Base-by-base conservation (phyloP, 2,888 invertebrate genomes). In the Mythimna lalbum region DNA sequence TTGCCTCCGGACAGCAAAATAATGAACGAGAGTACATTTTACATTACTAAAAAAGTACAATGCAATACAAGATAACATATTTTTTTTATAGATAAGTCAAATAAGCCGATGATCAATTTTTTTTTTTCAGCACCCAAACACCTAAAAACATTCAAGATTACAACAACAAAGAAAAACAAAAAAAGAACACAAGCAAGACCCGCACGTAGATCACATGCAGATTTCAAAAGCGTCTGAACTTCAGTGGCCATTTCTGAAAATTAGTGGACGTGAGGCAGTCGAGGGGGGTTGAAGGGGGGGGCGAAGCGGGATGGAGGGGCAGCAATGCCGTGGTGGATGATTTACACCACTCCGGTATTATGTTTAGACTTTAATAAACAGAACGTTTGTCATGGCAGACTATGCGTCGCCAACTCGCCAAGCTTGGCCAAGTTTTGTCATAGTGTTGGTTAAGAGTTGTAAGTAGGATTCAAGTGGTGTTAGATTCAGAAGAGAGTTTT, bases 321-420 rank as follows among this genome's bases (percentile, higher is more conserved):
- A 87, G 88, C 89, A 71, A 85, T 80, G 87, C 90, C 91, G 91
- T 90, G 91, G 92, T 93, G 91, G 94, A 96, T 97, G 97, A 97
- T 96, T 97, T 97, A 97, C 96, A 96, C 96, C 95, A 95, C 93
- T 95, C 96, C 95, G 95, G 96, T 96, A 96, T 96, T 96, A 96
- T 96, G 96, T 96, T 96, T 96, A 96, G 96, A 96, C 96, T 96
- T 96, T 96, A 96, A 96, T 96, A 96, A 96, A 96, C 96, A 96
- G 95, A 91, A 94, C 96, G 95, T 93, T 94, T 94, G 94, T 93
- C 94, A 93, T 80, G 74, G 82, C 83, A 90, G 92, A 91, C 91
- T 87, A 69, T 78, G 80, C 88, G 93, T 88, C 93, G 95, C 90
- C 90, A 76, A 62, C 93, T 88, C 93, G 95, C 90, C 90, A 76